These are phyloP conservation scores for Eristalinus aeneus DNA, from an alignment of 2,888 invertebrate species.

Conservation along the genomic window DNA sequence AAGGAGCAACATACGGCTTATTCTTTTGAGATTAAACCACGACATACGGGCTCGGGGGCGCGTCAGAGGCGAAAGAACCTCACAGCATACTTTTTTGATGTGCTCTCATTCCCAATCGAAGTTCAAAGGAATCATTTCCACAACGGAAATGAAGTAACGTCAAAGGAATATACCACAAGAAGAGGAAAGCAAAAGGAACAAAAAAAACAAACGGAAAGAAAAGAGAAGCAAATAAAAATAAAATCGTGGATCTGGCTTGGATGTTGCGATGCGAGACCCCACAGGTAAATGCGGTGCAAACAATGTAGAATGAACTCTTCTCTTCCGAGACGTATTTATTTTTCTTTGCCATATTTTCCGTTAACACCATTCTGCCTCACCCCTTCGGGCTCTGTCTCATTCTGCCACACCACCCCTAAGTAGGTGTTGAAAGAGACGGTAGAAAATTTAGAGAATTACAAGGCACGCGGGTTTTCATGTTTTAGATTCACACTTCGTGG, in stretches of 20 bases:
- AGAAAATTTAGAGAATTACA: conserved; percentile 51
- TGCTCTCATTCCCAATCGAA: conserved; percentile 69
- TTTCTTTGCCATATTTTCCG: conserved; percentile 38
- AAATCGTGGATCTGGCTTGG: conserved; percentile 14
- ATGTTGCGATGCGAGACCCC: conserved; percentile 42
- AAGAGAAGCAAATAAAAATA: neutral
- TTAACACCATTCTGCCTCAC: neutral
- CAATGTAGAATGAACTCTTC: conserved; percentile 44
- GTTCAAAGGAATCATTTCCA: conserved; percentile 72
- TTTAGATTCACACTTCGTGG: conserved; percentile 61
- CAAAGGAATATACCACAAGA: conserved; percentile 70
- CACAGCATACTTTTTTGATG: conserved; percentile 66
- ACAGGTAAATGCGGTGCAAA: conserved; percentile 24
- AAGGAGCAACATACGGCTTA: conserved; percentile 18
- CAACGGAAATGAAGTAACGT: conserved; percentile 72
- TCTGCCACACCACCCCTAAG: neutral
- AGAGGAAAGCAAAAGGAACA: conserved; percentile 20
- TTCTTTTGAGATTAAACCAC: conserved; percentile 59
- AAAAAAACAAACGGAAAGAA: conserved; percentile 2
- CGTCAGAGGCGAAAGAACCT: neutral
- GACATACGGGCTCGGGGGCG: conserved; percentile 10
- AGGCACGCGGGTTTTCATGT: conserved; percentile 50
- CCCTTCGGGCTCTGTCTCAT: neutral
- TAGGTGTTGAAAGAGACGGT: conserved; percentile 19
- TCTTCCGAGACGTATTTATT: conserved; percentile 28